These are phyloP conservation scores for Gymnorhina tibicen DNA, from an alignment of 2,113 vertebrate genomes.

Conservation along the genomic window DNA sequence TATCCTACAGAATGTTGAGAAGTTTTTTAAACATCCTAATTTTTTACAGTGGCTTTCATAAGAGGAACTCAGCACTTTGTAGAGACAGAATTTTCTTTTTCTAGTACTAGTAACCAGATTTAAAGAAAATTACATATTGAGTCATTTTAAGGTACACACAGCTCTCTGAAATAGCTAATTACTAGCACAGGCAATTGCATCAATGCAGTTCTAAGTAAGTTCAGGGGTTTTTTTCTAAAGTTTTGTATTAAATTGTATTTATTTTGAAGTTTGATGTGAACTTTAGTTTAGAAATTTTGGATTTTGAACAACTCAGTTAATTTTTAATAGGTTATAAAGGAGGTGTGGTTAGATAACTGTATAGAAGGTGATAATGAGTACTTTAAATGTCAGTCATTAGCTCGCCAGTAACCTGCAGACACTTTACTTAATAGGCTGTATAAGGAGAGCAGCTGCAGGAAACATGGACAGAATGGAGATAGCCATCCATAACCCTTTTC, in stretches of 20 bases:
- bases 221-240: neutral
- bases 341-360: neutral
- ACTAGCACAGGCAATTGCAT: neutral
- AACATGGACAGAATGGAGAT: neutral
- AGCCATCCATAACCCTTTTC: neutral
- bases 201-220: neutral
- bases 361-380: neutral
- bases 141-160: neutral
- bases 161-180: neutral
- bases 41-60: neutral
- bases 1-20: neutral
- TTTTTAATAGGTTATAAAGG: neutral
- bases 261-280: slow-evolving; percentile 17
- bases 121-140: neutral
- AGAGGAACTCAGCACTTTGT: neutral
- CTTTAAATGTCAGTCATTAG: neutral
- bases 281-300: neutral
- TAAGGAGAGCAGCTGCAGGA: neutral
- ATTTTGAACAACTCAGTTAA: neutral
- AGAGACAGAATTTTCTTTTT: neutral
- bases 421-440: neutral
- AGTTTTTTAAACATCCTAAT: neutral
- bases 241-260: slow-evolving; percentile 41
- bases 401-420: neutral
- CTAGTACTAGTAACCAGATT: neutral